Evolutionary conservation across 2,888 invertebrate genomes (phyloP), one percentile per base, ranked within the genome.

Genomic region (Ophraella communa): DNA sequence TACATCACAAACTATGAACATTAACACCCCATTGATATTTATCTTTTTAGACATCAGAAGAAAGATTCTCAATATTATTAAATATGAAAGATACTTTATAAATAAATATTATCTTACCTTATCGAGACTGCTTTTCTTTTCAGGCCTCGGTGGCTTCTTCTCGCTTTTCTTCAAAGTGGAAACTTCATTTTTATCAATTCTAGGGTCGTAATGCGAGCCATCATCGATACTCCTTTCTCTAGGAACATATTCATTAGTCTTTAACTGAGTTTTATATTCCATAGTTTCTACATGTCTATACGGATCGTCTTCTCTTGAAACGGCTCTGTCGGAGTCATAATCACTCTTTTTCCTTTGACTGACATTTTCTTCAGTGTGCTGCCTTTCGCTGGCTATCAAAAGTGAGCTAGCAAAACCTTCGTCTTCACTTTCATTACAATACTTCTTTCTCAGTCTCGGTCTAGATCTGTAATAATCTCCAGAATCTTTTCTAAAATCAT

Each of bases 111-210:
- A 5, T 27, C 72, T 80, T 82, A 91, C 90, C 85, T 89, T 91
- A 81, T 91, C 90, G 74, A 91, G 86, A 75, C 90, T 87, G 81
- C 90, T 89, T 78, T 89, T 90, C 80, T 91, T 91, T 62, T 85
- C 84, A 52, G 85, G 85, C 77, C 88, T 88, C 17, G 87, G 87
- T 71, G 88, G 80, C 72, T 82, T 83, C 73, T 78, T 79, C 54
- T 81, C 85, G 66, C 85, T 76, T 71, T 84, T 84, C 73, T 83
- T 83, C 76, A 84, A 78, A 62, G 80, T 79, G 14, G 82, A 75
- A 30, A 74, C 74, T 8, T 77, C 69, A 62, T 84, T 83, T 79
- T 89, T 89, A 74, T 89, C 88, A 69, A 85, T 80, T 73, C 88
- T 86, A 42, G 88, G 87, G 80, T 88, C 89, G 68, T 86, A 88